Percentiles rank a stretch among this genome's conserved stretches.
Conservation (phyloP, 2,113 vertebrate species). For the Syrmaticus mikado region DNA sequence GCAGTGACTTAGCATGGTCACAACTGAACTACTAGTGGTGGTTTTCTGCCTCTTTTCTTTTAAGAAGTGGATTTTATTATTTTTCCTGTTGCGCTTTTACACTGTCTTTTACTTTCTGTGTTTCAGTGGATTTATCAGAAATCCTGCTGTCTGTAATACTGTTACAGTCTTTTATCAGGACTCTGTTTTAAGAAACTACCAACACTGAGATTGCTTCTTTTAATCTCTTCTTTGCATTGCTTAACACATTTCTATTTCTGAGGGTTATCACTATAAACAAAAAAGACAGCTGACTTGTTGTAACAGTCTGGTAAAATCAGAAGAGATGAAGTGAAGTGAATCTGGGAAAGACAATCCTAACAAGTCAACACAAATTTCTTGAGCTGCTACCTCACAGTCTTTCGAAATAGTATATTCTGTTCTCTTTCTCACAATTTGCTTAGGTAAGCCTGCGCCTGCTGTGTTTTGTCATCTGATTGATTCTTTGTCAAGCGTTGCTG, state of each 20-base stretch:
- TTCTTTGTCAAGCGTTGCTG: not conserved
- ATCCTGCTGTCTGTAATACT: not conserved
- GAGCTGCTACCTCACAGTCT: not conserved
- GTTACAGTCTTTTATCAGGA: not conserved
- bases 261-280: not conserved
- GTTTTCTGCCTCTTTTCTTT: not conserved
- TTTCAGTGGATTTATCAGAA: not conserved
- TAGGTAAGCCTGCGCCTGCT: not conserved
- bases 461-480: not conserved
- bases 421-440: not conserved
- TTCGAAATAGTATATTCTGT: not conserved
- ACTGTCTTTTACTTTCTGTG: not conserved
- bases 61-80: not conserved
- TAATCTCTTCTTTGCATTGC: not conserved
- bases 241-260: not conserved
- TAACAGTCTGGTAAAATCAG: not conserved
- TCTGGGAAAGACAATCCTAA: not conserved
- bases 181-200: not conserved
- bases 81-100: not conserved
- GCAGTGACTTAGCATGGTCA: not conserved
- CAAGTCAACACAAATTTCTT: conserved; percentile 1
- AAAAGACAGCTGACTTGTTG: not conserved
- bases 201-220: not conserved
- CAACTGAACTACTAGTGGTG: not conserved
- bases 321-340: not conserved